A percentile compares a stretch with the other conserved stretches of the same genome.
Evolutionary conservation across 1,140 invertebrate species (phyloP).

Genomic region (Sycophaga agraensis): DNA sequence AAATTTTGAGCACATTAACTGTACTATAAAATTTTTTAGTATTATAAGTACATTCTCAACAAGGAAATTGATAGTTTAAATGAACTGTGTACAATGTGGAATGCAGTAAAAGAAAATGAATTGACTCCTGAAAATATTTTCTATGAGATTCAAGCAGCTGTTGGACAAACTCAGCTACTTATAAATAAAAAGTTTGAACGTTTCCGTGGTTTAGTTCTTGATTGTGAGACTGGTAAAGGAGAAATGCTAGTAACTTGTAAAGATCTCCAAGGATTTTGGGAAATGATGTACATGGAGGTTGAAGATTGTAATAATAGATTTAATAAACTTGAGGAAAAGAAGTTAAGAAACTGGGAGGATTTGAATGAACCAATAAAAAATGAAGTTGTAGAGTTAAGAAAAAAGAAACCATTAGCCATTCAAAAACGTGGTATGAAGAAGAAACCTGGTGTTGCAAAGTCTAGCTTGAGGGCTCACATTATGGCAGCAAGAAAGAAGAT

Average conservation of each 20-base stretch:
- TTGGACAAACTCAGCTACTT: slow-evolving; percentile 70
- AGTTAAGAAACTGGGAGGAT: slow-evolving; percentile 60
- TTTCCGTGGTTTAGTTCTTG: slow-evolving; percentile 65
- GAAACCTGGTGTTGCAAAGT: slow-evolving; percentile 12
- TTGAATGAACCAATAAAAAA: slow-evolving; percentile 40
- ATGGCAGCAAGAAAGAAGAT: slow-evolving; percentile 42
- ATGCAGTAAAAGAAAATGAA: slow-evolving; percentile 33
- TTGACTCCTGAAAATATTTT: slow-evolving; percentile 52
- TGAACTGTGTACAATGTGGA: slow-evolving; percentile 56
- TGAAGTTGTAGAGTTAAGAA: slow-evolving; percentile 40
- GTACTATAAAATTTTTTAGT: too few relatives aligned
- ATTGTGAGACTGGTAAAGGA: slow-evolving; percentile 63
- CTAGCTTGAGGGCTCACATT: slow-evolving; percentile 42
- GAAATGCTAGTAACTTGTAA: slow-evolving; percentile 63
- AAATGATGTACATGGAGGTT: slow-evolving; percentile 70
- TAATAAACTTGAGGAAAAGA: slow-evolving; percentile 54
- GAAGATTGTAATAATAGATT: slow-evolving; percentile 62
- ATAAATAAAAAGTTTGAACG: slow-evolving; percentile 70
- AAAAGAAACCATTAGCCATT: slow-evolving; percentile 26
- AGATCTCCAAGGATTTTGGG: slow-evolving; percentile 78
- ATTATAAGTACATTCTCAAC: slow-evolving; percentile 59
- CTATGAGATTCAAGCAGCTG: slow-evolving; percentile 66
- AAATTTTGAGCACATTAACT: too few relatives aligned
- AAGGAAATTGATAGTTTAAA: slow-evolving; percentile 56
- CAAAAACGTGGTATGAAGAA: slow-evolving; percentile 27